Base-by-base conservation (phyloP, 2,888 invertebrate genomes). In the Heliothis peltigera region DNA sequence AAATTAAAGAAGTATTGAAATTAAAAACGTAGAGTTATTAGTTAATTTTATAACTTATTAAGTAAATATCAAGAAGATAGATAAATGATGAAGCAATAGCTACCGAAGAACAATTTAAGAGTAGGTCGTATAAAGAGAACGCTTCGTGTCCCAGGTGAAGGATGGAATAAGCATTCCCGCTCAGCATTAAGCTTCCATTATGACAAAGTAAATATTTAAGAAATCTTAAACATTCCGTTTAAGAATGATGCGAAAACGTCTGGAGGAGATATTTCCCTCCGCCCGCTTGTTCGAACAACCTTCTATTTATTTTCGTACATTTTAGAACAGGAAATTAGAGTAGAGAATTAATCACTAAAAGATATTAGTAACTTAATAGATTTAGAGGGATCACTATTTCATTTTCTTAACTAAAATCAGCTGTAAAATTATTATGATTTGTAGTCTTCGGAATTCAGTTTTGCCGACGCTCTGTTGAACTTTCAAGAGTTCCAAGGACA, bases 161-260 rank as follows among this genome's bases (percentile, higher is more conserved):
- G 55, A 52, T 56, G 55, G n/a, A 60, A 73, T 61, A 67, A 61
- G 47, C 54, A 57, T 70, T 73, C 42, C 35, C 58, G 63, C 62
- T 58, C 42, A 55, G 47, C 74, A 55, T 74, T 68, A 61, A 73
- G 62, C 71, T 46, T 53, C 72, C 75, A 72, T 75, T 72, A 75
- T 75, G 52, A 64, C 70, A 72, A 72, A 75, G 70, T 75, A 72
- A 72, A 72, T 75, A 75, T 72, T 72, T 72, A 60, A 72, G 56
- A 75, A 69, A 63, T 63, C 55, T 68, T 74, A 56, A 74, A 56
- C 75, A 69, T 56, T 53, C 56, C 64, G 52, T 58, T 74, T 59
- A 68, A 52, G 52, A 74, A 46, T 59, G 47, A 69, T 56, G 55
- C 52, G 44, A 74, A 64, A 46, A 68, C 59, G 59, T 60, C 59